These are phyloP conservation scores for Callaeas wilsoni DNA, from an alignment of 2,113 vertebrate species.

Conservation along the genomic window DNA sequence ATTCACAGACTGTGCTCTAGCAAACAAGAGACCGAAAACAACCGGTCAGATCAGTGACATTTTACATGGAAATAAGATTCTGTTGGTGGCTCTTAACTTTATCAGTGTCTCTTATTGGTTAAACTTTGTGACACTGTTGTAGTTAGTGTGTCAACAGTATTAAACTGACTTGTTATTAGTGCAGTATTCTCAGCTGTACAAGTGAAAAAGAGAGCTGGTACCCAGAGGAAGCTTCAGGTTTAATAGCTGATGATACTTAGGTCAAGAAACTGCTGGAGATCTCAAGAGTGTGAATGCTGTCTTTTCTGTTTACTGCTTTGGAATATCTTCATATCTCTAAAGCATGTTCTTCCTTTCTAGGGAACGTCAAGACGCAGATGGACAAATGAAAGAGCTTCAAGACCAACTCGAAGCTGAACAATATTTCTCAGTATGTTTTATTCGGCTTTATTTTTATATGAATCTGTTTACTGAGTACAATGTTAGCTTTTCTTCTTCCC, in stretches of 20 bases:
- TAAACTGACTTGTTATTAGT: background rate
- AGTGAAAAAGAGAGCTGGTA: background rate
- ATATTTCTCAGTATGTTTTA: slow-evolving; percentile 91
- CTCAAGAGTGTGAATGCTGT: background rate
- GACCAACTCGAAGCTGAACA: slow-evolving; percentile 98
- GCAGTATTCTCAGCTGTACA: background rate
- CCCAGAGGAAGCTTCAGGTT: background rate
- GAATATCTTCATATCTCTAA: background rate
- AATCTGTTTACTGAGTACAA: background rate
- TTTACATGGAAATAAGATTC: background rate
- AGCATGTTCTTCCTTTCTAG: slow-evolving; percentile 65
- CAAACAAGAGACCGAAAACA: background rate
- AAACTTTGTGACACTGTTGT: background rate
- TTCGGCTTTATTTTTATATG: background rate
- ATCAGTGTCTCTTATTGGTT: background rate
- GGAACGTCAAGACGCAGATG: slow-evolving; percentile 93
- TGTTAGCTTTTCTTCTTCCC: background rate
- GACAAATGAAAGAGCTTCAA: slow-evolving; percentile 97
- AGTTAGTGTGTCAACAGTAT: background rate
- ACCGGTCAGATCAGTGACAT: background rate
- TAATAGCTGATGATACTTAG: background rate
- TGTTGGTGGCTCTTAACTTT: background rate
- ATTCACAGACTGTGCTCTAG: background rate
- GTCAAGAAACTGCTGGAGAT: background rate
- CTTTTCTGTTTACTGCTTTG: background rate